These are phyloP conservation scores for Bombus superbus DNA, from an alignment of 1,140 invertebrate genomes.

Conservation along the genomic window DNA sequence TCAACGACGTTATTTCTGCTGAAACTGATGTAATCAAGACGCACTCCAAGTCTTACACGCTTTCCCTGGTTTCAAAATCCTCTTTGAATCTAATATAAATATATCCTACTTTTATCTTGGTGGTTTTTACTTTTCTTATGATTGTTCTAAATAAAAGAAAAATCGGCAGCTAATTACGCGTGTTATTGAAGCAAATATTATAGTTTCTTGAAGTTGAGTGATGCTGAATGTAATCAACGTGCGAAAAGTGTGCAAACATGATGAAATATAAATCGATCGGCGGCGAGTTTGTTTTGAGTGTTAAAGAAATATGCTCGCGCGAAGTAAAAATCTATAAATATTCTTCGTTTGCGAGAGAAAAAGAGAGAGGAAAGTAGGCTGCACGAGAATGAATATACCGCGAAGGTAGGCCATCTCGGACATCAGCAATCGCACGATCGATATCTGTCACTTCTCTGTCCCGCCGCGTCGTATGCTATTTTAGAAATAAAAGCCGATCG, in stretches of 20 bases:
- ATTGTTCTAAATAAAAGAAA: too few species aligned
- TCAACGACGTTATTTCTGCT: background rate
- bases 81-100: too few species aligned
- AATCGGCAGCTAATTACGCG: background rate
- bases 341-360: constrained; percentile 3
- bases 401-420: constrained; percentile 34
- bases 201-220: background rate
- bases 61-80: background rate
- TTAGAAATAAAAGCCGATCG: constrained; percentile 28
- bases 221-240: background rate
- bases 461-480: constrained; percentile 1
- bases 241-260: background rate
- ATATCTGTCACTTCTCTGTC: constrained; percentile 39
- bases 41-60: too few species aligned
- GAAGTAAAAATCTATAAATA: constrained; percentile 58
- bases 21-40: too few species aligned
- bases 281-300: constrained; percentile 18
- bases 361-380: constrained; percentile 58
- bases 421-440: constrained; percentile 47
- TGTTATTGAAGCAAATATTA: background rate
- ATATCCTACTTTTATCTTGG: background rate
- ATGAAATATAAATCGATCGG: constrained; percentile 26
- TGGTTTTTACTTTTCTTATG: background rate
- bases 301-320: constrained; percentile 12
- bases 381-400: constrained; percentile 47